phyloP scores from a whole-genome alignment of 92 coral and sea anemone genomes.

The Porites evermanni region DNA sequence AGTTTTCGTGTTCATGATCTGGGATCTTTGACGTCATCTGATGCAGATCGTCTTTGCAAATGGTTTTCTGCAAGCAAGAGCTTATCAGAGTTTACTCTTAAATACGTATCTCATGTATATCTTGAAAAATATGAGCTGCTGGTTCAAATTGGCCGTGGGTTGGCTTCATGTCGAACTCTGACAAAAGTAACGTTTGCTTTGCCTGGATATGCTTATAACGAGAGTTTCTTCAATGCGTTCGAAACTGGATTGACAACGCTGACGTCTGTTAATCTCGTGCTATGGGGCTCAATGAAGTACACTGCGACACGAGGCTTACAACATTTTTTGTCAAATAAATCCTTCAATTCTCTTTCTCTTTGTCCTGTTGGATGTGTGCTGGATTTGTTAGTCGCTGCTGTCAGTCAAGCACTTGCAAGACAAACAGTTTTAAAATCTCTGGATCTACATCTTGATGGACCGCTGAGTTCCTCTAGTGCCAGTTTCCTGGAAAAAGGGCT shows the following conservation, averaged over 20 bases:
- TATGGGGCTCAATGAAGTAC: neutral
- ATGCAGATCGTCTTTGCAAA: neutral
- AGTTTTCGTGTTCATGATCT: too few relatives aligned
- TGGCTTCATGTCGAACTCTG: neutral
- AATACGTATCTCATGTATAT: neutral
- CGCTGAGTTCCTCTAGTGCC: neutral
- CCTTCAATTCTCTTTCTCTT: neutral
- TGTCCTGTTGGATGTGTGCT: neutral
- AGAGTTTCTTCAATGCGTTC: neutral
- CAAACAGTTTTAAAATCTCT: neutral
- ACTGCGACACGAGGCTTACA: neutral
- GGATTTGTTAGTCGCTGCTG: neutral
- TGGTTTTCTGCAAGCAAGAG: neutral
- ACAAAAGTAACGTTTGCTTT: neutral
- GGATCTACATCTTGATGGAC: conserved; percentile 1
- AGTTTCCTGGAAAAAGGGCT: neutral
- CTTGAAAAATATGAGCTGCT: neutral
- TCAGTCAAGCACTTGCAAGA: neutral
- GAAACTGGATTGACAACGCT: neutral
- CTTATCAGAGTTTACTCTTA: neutral
- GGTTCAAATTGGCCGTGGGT: neutral
- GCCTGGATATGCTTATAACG: too few relatives aligned
- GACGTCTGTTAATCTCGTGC: neutral
- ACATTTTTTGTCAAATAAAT: neutral
- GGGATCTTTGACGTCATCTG: neutral